Base-by-base conservation (phyloP, 2,797 vertebrate species). In the Mus minutoides region DNA sequence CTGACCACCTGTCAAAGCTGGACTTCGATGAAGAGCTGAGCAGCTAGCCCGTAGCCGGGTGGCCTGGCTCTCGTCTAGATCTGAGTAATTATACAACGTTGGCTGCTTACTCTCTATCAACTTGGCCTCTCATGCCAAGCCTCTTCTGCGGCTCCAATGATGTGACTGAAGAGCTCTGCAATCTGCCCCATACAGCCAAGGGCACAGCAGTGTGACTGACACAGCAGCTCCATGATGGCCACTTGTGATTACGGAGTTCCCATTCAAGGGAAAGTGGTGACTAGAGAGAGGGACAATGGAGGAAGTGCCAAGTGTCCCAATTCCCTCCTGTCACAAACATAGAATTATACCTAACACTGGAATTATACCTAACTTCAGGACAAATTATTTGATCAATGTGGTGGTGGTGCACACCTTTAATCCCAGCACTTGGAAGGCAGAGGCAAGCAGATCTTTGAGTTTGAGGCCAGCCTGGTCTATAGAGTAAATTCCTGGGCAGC, bases 1-100 rank as follows among this genome's bases (percentile, higher is more conserved):
- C 73, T 82, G 80, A 97, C 77, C 90, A 93, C 93, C 82, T 97
- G 95, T 97, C 90, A 92, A 94, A 95, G 91, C 90, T 75, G 49
- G 77, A 83, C 43, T 90, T 86, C 34, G 10, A 69, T 88, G 77
- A 92, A 82, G 80, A 75, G 69, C 84, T 8, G 9, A 94, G 85
- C 77, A 31, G 86, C 73, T 90, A 82, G 75, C 90, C 64, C n/a
- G 60, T 80, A 91, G 92, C 82, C 29, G 76, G 31, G 56, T 73
- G 84, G 92, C 79, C 31, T n/a, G 78, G 40, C 40, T 92, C 82
- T 92, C 24, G 2, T 87, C 93, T 97, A 92, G 71, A 89, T 89
- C 94, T 96, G 91, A 64, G 95, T 95, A 94, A 96, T 92, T 76
- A 95, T 31, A 67, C 62, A 58, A 75, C 85, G 56, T 85, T 76